Evolutionary conservation across 64 coral and sea anemone species (phyloP), one percentile per base, ranked within the genome.

Genomic region (Montipora capricornis): DNA sequence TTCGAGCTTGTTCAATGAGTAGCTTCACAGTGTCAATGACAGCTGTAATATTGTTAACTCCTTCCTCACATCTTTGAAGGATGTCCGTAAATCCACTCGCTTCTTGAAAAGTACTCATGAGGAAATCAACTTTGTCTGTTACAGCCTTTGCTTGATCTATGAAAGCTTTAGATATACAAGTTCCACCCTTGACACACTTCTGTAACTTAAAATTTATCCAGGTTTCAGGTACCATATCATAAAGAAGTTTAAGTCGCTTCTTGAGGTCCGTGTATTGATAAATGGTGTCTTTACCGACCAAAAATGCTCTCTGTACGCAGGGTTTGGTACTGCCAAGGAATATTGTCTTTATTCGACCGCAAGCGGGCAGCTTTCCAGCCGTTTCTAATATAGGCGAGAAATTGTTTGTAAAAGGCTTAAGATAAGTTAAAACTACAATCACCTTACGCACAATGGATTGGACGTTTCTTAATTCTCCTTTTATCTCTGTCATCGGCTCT

Each of bases 141-240:
- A 98, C 67, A 19, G 26, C 88, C 61, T 91, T 95, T 19, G 88
- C 96, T 93, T 98, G 96, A 16, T 98, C 58, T 6, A 84, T 95
- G 37, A 98, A 98, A 6, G 89, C 91, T 24, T 98, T 95, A 13
- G 91, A 90, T 29, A 98, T 87, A 71, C 96, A 98, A 10, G 87
- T 87, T 6, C 91, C 94, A 20, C 96, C 96, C 77, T 93, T 98
- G 45, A 98, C 79, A 70, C 96, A 98, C 53, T 95, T 95, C 12
- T 95, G 96, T 47, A 90, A 82, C 64, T 88, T 92, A 53, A 98
- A 91, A 81, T 91, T 93, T 20, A 80, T 92, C 73, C 94, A 90
- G 17, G 91, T 90, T 26, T 90, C 92, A 1, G 94, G 91, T 24
- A 95, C 87, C 91, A 98, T 90, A 20, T 69, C 53, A 14, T 71